phyloP scores from a whole-genome alignment of 2,113 vertebrate species.

The Pterophyllum scalare region DNA sequence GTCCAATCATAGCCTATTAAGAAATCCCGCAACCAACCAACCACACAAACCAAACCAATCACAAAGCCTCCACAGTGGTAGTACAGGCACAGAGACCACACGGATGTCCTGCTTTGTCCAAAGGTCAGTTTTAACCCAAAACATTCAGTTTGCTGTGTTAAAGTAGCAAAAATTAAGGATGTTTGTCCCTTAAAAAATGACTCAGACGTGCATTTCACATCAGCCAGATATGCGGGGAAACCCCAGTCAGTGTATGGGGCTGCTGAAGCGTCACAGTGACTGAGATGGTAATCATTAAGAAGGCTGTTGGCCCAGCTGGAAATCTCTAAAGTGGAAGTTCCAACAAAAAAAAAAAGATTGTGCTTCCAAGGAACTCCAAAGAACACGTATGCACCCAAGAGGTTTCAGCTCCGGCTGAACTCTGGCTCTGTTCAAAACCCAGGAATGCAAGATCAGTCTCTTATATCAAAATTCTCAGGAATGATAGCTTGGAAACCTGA shows the following conservation, averaged over 20 bases:
- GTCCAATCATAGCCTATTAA: too few species aligned
- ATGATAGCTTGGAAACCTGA: neutral
- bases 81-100: neutral
- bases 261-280: too few species aligned
- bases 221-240: too few species aligned
- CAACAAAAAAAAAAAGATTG: neutral
- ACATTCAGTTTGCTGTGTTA: neutral
- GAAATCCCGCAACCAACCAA: neutral
- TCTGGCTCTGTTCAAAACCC: neutral
- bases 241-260: too few species aligned
- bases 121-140: neutral
- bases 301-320: neutral
- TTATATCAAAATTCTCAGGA: neutral
- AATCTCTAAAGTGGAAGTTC: neutral
- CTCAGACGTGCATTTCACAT: too few species aligned
- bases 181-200: too few species aligned
- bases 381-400: neutral
- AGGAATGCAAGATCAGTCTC: neutral
- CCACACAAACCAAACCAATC: neutral
- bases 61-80: neutral
- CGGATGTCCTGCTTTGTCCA: rapidly evolving
- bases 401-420: neutral
- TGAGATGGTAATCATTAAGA: neutral
- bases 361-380: neutral
- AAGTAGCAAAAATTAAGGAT: too few species aligned